Conservation (phyloP, 2,888 invertebrate species). For the Pteria penguin region DNA sequence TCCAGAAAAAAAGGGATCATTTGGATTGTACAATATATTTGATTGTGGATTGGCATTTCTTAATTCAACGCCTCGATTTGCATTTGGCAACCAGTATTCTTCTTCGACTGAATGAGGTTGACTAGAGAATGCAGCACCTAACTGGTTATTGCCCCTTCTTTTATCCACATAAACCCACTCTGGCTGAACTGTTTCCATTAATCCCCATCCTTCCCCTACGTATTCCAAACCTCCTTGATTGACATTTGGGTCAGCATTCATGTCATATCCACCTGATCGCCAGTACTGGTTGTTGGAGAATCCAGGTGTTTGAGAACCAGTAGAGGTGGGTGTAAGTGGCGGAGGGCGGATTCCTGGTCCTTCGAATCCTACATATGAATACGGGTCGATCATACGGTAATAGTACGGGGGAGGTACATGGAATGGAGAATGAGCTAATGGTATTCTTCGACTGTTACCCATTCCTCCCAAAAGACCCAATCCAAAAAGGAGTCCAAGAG, state of each 20-base stretch:
- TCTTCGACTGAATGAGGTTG: neutral
- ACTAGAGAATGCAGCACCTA: neutral
- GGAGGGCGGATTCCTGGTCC: neutral
- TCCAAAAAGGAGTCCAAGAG: neutral
- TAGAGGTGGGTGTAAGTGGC: neutral
- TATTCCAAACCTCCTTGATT: neutral
- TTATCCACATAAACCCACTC: neutral
- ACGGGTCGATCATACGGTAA: neutral
- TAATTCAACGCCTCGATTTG: neutral
- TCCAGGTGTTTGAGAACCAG: neutral
- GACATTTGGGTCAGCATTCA: neutral
- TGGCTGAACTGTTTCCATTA: neutral
- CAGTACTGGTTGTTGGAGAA: neutral
- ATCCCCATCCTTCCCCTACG: neutral
- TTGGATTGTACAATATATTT: too few species aligned
- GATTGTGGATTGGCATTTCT: neutral
- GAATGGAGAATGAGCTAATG: neutral
- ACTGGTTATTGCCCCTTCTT: neutral
- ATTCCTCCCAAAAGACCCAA: neutral
- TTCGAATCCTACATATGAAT: neutral
- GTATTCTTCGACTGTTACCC: neutral
- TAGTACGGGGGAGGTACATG: too few species aligned
- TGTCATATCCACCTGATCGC: neutral
- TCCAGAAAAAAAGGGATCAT: too few species aligned
- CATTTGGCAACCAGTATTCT: neutral